These are phyloP conservation scores for Neodiprion fabricii DNA, from an alignment of 1,140 invertebrate genomes.

Conservation along the genomic window DNA sequence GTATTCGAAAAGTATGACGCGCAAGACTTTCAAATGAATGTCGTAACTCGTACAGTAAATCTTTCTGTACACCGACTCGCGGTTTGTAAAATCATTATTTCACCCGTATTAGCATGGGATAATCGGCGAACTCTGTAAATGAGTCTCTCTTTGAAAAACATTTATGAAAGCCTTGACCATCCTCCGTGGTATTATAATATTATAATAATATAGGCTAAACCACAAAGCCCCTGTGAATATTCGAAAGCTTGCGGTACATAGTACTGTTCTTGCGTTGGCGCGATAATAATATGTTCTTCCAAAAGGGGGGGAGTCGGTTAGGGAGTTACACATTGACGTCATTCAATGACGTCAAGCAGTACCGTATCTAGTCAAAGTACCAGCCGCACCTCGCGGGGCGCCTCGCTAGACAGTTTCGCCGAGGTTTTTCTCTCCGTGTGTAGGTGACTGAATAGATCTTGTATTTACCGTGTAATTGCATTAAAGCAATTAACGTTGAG, in stretches of 20 bases:
- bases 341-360: constrained; percentile 51
- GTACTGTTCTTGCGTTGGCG: not conserved
- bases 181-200: too few relatives aligned
- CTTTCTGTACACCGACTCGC: too few relatives aligned
- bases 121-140: too few relatives aligned
- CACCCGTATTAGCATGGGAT: too few relatives aligned
- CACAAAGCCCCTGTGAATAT: not conserved
- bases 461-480: constrained; percentile 12
- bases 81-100: too few relatives aligned
- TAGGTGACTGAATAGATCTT: constrained; percentile 22
- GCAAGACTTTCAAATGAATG: too few relatives aligned
- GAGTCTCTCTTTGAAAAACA: too few relatives aligned
- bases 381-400: constrained; percentile 15
- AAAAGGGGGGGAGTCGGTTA: not conserved
- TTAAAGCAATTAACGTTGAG: constrained; percentile 13
- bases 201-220: not conserved
- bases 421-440: constrained; percentile 13
- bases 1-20: too few relatives aligned
- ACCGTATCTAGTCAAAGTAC: constrained; percentile 32
- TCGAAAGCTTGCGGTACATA: not conserved
- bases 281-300: not conserved
- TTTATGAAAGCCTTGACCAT: too few relatives aligned
- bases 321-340: constrained; percentile 42
- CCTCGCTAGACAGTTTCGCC: not conserved
- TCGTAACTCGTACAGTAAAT: too few relatives aligned